Conservation (phyloP, 2,113 vertebrate genomes). For the Hippocampus guttulatus region DNA sequence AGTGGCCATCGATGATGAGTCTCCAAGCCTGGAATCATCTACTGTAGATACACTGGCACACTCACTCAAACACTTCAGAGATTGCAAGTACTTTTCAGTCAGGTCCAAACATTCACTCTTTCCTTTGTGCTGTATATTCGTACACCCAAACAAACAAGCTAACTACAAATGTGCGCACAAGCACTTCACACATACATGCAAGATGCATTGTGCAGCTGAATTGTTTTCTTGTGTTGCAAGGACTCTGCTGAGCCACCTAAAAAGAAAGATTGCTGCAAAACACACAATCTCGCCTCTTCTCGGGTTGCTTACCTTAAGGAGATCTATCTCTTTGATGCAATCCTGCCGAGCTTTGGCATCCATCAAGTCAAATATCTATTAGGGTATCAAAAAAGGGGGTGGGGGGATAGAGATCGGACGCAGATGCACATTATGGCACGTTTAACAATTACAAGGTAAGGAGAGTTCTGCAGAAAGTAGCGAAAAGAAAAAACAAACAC, state of each 20-base stretch:
- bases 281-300: conserved; percentile 65
- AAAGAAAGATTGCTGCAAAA: conserved; percentile 68
- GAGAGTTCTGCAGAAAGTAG: conserved; percentile 39
- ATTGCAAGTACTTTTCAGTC: conserved; percentile 26
- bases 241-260: conserved; percentile 75
- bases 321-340: conserved; percentile 99
- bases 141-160: conserved; percentile 10
- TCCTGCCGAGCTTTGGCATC: conserved; percentile 99
- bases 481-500: conserved; percentile 21
- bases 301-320: conserved; percentile 94
- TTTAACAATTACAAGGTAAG: conserved; percentile 56
- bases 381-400: conserved; percentile 69
- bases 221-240: conserved; percentile 75
- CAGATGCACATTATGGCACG: conserved; percentile 47
- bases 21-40: conserved; percentile 69
- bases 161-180: conserved; percentile 11
- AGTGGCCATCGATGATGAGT: conserved; percentile 60
- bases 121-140: conserved; percentile 36
- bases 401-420: conserved; percentile 38
- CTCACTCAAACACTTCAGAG: conserved; percentile 8
- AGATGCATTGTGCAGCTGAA: conserved; percentile 72
- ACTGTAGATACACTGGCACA: conserved; percentile 27
- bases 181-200: conserved; percentile 34
- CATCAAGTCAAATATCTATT: conserved; percentile 99
- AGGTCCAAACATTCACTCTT: conserved; percentile 34